A percentile compares a stretch with the other conserved stretches of the same genome.
phyloP scores from a whole-genome alignment of 2,888 invertebrate species.

The Leptura quadrifasciata region DNA sequence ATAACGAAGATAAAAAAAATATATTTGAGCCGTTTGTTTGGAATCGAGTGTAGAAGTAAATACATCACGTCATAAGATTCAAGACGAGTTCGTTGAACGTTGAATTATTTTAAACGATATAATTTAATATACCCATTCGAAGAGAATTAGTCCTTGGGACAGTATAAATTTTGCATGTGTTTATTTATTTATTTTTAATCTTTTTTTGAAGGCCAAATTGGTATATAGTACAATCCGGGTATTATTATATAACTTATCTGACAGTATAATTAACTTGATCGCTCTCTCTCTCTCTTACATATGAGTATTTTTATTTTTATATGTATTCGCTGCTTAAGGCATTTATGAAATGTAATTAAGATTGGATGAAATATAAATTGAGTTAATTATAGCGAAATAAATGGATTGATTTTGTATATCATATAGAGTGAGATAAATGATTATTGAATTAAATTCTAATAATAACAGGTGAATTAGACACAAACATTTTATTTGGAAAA shows the following conservation, averaged over 20 bases:
- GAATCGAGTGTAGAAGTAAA: too few species aligned
- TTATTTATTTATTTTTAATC: slow-evolving; percentile 16
- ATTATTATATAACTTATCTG: slow-evolving; percentile 7
- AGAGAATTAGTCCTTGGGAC: slow-evolving; percentile 17
- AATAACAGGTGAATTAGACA: too few species aligned
- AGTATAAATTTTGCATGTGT: slow-evolving; percentile 25
- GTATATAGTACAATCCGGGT: slow-evolving; percentile 6
- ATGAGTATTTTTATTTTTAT: not conserved
- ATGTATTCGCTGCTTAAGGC: not conserved
- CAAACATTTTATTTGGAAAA: too few species aligned
- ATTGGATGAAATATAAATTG: too few species aligned
- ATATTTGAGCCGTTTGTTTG: too few species aligned
- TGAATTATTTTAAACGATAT: slow-evolving; percentile 25
- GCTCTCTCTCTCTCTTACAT: not conserved
- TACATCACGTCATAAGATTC: too few species aligned
- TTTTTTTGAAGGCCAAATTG: slow-evolving; percentile 10
- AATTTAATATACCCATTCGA: slow-evolving; percentile 5
- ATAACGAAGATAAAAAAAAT: too few species aligned
- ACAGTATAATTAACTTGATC: slow-evolving; percentile 19
- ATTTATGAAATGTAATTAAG: too few species aligned
- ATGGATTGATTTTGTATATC: too few species aligned
- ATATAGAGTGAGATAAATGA: too few species aligned
- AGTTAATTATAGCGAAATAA: too few species aligned
- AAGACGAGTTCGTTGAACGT: slow-evolving; percentile 12
- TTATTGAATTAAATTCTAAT: too few species aligned